These are phyloP conservation scores for Climacteris rufus DNA, from an alignment of 2,113 vertebrate genomes.

Conservation along the genomic window DNA sequence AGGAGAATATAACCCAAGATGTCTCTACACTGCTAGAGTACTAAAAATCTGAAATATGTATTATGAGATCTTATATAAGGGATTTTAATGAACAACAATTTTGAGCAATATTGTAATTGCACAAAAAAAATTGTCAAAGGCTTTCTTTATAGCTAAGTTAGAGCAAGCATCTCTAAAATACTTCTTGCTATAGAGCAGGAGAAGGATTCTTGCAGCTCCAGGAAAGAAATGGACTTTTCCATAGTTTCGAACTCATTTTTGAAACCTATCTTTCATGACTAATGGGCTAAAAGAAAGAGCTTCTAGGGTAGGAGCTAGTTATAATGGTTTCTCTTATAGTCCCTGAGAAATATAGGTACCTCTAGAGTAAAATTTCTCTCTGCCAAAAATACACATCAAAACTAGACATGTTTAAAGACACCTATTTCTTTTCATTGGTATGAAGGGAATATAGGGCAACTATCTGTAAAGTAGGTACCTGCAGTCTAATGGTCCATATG, in stretches of 20 bases:
- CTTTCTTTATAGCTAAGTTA: neutral
- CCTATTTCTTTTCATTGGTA: neutral
- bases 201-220: neutral
- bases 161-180: neutral
- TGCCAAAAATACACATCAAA: slow-evolving; percentile 7
- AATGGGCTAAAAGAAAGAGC: neutral
- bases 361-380: neutral
- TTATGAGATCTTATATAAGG: neutral
- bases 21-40: neutral
- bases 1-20: neutral
- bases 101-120: neutral
- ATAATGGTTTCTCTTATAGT: neutral
- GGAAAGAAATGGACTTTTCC: neutral
- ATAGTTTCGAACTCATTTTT: neutral
- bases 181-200: neutral
- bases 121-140: neutral
- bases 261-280: neutral
- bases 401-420: neutral
- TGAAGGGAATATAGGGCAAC: neutral
- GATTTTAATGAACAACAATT: neutral
- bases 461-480: neutral
- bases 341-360: neutral
- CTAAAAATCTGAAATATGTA: neutral
- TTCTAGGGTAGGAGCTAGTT: neutral
- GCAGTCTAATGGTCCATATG: neutral